These are phyloP conservation scores for Phrynocephalus vlangalii DNA, from an alignment of 2,797 vertebrate species.

Conservation along the genomic window DNA sequence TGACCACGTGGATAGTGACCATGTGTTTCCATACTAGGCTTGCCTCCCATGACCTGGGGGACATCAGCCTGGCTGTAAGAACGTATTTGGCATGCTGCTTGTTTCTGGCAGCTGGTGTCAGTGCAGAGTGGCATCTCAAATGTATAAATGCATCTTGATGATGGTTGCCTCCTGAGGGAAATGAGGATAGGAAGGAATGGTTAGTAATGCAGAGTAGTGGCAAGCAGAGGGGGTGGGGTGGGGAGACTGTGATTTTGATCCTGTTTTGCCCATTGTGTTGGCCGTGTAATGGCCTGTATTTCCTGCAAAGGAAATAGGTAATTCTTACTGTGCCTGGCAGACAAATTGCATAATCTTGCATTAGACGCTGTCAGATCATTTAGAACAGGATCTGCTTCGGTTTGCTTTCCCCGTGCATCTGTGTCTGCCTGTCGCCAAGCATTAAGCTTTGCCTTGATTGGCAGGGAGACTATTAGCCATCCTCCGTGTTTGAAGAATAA, in stretches of 20 bases:
- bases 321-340: conserved; percentile 64
- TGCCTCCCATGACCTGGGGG: fast-evolving
- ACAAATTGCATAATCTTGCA: conserved; percentile 53
- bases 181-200: background rate
- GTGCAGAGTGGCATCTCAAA: conserved; percentile 42
- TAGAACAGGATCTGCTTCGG: conserved; percentile 47
- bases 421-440: background rate
- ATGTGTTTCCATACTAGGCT: fast-evolving
- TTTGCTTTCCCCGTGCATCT: conserved; percentile 6
- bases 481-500: fast-evolving
- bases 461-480: conserved; percentile 49
- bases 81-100: conserved; percentile 42
- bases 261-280: fast-evolving
- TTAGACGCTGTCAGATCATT: conserved; percentile 65
- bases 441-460: background rate
- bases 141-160: background rate
- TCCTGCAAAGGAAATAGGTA: conserved; percentile 51
- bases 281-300: conserved; percentile 27
- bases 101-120: conserved; percentile 11
- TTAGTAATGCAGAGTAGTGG: background rate
- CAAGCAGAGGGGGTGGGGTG: background rate
- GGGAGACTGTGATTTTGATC: background rate
- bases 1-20: too few species aligned
- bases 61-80: background rate
- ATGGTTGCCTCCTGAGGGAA: conserved; percentile 1